These are phyloP conservation scores for Pinctada fucata DNA, from an alignment of 2,888 invertebrate species.

Conservation along the genomic window DNA sequence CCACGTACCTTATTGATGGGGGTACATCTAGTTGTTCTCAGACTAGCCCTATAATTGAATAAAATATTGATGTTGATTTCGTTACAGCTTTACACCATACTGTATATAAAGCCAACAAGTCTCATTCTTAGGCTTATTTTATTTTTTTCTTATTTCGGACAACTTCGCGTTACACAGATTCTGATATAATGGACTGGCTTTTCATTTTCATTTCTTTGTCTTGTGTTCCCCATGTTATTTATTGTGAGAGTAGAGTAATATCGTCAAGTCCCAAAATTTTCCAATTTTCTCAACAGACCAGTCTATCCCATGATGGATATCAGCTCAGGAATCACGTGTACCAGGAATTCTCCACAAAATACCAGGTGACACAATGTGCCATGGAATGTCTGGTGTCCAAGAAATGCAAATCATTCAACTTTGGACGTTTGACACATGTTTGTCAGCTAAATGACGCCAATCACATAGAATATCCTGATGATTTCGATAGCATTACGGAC, in stretches of 20 bases:
- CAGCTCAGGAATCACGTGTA: conserved; percentile 53
- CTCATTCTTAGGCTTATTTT: too few species aligned
- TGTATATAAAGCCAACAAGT: too few species aligned
- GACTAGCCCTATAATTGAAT: not conserved
- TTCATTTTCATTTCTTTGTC: conserved; percentile 5
- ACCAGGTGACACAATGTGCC: conserved; percentile 64
- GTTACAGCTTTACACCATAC: too few species aligned
- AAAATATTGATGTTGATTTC: not conserved
- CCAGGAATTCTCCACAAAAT: conserved; percentile 52
- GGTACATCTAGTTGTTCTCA: not conserved
- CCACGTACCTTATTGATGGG: not conserved
- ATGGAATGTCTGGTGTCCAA: conserved; percentile 62
- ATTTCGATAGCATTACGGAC: conserved; percentile 40
- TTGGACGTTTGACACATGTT: conserved; percentile 39
- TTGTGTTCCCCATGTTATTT: not conserved
- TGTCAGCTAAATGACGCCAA: conserved; percentile 68
- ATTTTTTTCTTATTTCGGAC: too few species aligned
- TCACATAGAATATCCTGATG: conserved; percentile 52
- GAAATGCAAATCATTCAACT: conserved; percentile 68
- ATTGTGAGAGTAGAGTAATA: conserved; percentile 5
- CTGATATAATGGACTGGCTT: not conserved
- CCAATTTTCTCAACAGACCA: conserved; percentile 43
- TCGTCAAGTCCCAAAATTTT: conserved; percentile 18
- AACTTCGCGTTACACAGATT: too few species aligned
- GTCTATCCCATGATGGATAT: conserved; percentile 48